Base-by-base conservation (phyloP, 2,113 vertebrate species). In the Poeciliopsis prolifica region DNA sequence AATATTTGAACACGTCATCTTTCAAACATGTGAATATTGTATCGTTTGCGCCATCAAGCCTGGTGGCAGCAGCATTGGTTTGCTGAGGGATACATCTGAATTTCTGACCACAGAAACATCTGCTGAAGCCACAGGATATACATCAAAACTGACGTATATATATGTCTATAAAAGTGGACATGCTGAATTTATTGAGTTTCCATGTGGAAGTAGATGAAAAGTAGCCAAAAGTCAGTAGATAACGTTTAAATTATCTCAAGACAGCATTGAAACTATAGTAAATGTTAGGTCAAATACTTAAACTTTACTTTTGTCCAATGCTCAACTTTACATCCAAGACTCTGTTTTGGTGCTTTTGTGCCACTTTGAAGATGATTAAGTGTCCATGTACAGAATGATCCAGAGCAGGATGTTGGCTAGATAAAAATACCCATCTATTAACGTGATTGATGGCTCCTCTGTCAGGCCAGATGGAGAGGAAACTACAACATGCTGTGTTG, bases 361-460 rank as follows among this genome's bases (percentile, higher is more conserved):
- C 51, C 40, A 61, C 81, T 87, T 86, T 85, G 68, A 86, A 86
- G 80, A 79, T 63, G 68, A 77, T 75, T 80, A 81, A 84, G 58
- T 78, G 42, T 76, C 67, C 66, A 71, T 19, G 14, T 66, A 62
- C 40, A 42, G 40, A 14, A 42, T 77, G 66, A 78, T 65, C 42
- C 68, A 63, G 44, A 75, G 54, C 44, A 74, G 62, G 81, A 82
- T 37, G 44, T 9, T 61, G 68, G 37, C 76, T 26, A n/a, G 62
- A 87, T 81, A 72, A 81, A 75, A 70, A 73, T 15, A 82, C 62
- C 72, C 70, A 44, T 83, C 51, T 61, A n/a, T 85, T 81, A 78
- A 68, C 54, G 14, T 80, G 82, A 90, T 75, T 79, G 70, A 89
- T 87, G 77, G 40, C 65, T 67, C 28, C 33, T 79, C 68, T 68